A percentile compares a stretch with the other conserved stretches of the same genome.
phyloP scores from a whole-genome alignment of 2,113 vertebrate genomes.

The Toxotes chatareus region DNA sequence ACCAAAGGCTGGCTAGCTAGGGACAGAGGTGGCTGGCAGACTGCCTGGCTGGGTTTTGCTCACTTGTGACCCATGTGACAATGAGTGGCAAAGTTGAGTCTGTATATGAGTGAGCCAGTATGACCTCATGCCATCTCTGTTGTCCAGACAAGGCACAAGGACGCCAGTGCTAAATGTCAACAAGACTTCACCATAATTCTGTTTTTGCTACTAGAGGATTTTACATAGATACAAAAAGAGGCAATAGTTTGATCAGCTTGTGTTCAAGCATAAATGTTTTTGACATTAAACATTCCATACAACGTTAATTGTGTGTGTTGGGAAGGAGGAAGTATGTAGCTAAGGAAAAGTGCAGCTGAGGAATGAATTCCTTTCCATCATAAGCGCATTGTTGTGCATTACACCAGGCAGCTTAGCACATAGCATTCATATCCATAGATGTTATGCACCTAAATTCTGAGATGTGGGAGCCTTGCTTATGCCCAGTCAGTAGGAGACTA shows the following conservation, averaged over 20 bases:
- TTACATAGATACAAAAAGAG: neutral
- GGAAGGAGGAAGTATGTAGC: neutral
- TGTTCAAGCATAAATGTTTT: neutral
- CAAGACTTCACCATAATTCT: slow-evolving; percentile 29
- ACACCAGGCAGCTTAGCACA: neutral
- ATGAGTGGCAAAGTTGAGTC: slow-evolving; percentile 53
- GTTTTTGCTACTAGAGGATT: slow-evolving; percentile 13
- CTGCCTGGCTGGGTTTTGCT: slow-evolving; percentile 53
- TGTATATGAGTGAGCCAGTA: slow-evolving; percentile 53
- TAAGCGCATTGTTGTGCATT: slow-evolving; percentile 7
- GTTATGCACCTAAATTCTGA: neutral
- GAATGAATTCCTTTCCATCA: slow-evolving; percentile 16
- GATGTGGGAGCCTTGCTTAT: neutral
- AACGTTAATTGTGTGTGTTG: neutral
- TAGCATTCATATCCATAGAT: slow-evolving; percentile 10
- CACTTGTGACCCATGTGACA: slow-evolving; percentile 72
- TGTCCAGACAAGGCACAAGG: slow-evolving; percentile 37
- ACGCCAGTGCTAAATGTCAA: slow-evolving; percentile 45
- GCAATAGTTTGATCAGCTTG: neutral
- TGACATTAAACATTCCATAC: neutral
- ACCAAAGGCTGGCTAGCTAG: slow-evolving; percentile 37
- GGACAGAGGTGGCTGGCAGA: slow-evolving; percentile 58
- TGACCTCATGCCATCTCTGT: slow-evolving; percentile 48
- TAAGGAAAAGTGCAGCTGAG: slow-evolving; percentile 14
- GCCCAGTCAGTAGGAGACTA: neutral